phyloP scores from a whole-genome alignment of 2,797 vertebrate species.

The Triplophysa yarkandensis region DNA sequence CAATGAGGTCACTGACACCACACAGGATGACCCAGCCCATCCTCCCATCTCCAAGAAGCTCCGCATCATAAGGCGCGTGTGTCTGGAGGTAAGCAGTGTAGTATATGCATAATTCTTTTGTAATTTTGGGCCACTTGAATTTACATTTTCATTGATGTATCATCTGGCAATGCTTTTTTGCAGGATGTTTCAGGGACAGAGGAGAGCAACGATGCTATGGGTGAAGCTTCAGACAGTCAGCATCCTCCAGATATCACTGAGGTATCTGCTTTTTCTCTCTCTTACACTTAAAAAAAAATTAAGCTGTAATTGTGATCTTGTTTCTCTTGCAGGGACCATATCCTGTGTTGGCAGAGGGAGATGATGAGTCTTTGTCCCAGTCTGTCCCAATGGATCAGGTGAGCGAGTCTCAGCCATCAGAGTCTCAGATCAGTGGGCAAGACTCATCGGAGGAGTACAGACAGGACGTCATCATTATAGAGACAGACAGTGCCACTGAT shows the following conservation, averaged over 20 bases:
- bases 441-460: conserved; percentile 76
- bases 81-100: conserved; percentile 80
- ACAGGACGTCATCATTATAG: conserved; percentile 90
- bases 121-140: not conserved
- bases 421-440: conserved; percentile 71
- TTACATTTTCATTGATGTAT: not conserved
- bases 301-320: conserved; percentile 18
- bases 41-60: conserved; percentile 88
- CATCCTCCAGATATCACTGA: conserved; percentile 82
- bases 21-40: conserved; percentile 83
- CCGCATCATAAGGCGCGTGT: conserved; percentile 84
- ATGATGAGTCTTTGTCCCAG: conserved; percentile 77
- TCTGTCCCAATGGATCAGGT: conserved; percentile 83
- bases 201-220: conserved; percentile 78
- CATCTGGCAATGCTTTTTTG: conserved; percentile 4
- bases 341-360: conserved; percentile 75
- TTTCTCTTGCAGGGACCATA: conserved; percentile 81
- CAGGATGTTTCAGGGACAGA: conserved; percentile 82
- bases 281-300: too few relatives aligned
- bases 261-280: conserved; percentile 63
- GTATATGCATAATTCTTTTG: not conserved
- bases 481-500: conserved; percentile 89
- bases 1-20: conserved; percentile 78
- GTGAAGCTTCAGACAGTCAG: conserved; percentile 76
- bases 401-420: conserved; percentile 68